These are phyloP conservation scores for Sebastes melanostomus DNA, from an alignment of 2,797 vertebrate species.

Conservation along the genomic window DNA sequence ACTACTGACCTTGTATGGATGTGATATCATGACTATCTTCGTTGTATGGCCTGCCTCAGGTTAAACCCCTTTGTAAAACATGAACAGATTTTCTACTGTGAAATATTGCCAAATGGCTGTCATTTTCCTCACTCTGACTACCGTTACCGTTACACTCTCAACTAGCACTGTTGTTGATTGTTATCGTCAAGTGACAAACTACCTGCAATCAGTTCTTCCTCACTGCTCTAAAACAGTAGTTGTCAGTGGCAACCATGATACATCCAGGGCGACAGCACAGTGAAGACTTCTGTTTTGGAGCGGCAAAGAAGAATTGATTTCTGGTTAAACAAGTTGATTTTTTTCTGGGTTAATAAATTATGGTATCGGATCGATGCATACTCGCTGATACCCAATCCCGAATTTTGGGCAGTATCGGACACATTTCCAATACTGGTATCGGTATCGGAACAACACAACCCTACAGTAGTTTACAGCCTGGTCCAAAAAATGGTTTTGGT, in stretches of 20 bases:
- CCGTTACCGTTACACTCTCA: background rate
- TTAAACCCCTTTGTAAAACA: background rate
- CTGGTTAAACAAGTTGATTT: too few relatives aligned
- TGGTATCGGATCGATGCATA: too few relatives aligned
- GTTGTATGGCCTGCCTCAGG: background rate
- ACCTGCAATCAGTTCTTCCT: background rate
- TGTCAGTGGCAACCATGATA: background rate
- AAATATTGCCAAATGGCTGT: background rate
- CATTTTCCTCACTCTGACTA: background rate
- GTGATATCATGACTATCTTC: background rate
- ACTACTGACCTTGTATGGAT: background rate
- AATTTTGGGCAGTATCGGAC: too few relatives aligned
- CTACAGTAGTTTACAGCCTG: too few relatives aligned
- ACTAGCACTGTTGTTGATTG: background rate
- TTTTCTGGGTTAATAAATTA: too few relatives aligned
- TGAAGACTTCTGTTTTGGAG: too few relatives aligned
- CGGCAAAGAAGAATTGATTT: too few relatives aligned
- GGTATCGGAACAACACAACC: too few relatives aligned
- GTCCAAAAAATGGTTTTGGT: too few relatives aligned
- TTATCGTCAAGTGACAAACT: background rate
- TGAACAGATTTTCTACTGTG: background rate
- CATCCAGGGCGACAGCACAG: too few relatives aligned
- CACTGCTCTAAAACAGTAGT: background rate
- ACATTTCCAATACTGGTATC: too few relatives aligned
- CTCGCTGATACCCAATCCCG: too few relatives aligned